phyloP scores from a whole-genome alignment of 2,888 invertebrate genomes.

The Epistrophe grossulariae region DNA sequence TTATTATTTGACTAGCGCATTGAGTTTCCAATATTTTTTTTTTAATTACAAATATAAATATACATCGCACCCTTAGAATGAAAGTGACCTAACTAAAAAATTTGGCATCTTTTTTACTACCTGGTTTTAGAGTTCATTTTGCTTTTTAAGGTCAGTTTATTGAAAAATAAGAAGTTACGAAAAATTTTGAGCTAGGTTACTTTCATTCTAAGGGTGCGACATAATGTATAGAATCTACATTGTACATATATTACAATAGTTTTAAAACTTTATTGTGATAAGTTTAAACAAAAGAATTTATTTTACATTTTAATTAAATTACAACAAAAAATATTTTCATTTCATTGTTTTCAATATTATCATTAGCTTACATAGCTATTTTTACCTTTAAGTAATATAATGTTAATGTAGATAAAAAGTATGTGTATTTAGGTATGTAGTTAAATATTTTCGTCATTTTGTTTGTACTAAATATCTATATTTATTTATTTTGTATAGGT shows the following conservation, averaged over 20 bases:
- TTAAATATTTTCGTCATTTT: not conserved
- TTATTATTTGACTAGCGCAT: conserved; percentile 71
- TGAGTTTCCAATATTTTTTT: conserved; percentile 57
- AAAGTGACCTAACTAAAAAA: too few species aligned
- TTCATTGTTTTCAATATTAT: not conserved
- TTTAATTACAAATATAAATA: not conserved
- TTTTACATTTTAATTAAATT: not conserved
- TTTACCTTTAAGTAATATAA: not conserved
- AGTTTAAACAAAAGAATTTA: not conserved
- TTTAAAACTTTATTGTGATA: conserved; percentile 16
- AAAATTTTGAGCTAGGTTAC: too few species aligned
- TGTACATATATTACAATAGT: not conserved
- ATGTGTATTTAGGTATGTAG: too few species aligned
- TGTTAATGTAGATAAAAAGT: not conserved
- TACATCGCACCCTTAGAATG: too few species aligned
- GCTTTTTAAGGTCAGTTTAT: too few species aligned
- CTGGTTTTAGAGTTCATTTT: too few species aligned
- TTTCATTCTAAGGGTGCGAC: too few species aligned
- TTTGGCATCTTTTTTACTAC: too few species aligned
- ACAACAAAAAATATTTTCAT: not conserved
- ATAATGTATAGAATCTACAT: not conserved
- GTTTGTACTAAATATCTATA: not conserved
- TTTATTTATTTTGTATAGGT: not conserved
- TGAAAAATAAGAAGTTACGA: too few species aligned
- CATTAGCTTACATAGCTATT: too few species aligned